Evolutionary conservation across 2,888 invertebrate genomes (phyloP).

Genomic region (Pristionchus arcanus): DNA sequence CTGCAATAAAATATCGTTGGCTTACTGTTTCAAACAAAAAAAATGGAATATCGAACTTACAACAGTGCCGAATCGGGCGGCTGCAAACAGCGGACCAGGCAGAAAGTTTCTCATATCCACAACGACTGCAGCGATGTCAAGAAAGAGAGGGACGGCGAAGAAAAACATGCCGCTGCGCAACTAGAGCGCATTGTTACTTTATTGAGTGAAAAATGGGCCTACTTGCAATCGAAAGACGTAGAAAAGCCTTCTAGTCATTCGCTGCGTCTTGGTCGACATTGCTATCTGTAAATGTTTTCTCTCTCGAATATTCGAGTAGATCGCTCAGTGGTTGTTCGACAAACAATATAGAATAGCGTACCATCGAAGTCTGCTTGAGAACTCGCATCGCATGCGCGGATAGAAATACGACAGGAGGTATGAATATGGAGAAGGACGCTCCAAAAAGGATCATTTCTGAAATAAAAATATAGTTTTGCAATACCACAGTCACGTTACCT

Average conservation of each 20-base stretch:
- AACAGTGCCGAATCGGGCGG: neutral
- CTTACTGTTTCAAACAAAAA: neutral
- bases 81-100: neutral
- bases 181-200: neutral
- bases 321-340: no score
- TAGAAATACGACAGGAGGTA: neutral
- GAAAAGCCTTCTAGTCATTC: neutral
- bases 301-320: no score
- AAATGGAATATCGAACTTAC: neutral
- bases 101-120: neutral
- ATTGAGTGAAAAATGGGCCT: neutral
- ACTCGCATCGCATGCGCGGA: neutral
- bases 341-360: no score
- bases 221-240: neutral
- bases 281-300: neutral
- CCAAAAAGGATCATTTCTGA: conserved; percentile 20
- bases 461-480: neutral
- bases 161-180: neutral
- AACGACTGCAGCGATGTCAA: neutral
- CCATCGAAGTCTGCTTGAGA: neutral
- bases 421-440: neutral
- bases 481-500: neutral
- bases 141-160: neutral
- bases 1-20: neutral
- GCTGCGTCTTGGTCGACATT: neutral